Evolutionary conservation across 2,113 vertebrate genomes (phyloP), one percentile per base, ranked within the genome.

Genomic region (Vombatus ursinus): DNA sequence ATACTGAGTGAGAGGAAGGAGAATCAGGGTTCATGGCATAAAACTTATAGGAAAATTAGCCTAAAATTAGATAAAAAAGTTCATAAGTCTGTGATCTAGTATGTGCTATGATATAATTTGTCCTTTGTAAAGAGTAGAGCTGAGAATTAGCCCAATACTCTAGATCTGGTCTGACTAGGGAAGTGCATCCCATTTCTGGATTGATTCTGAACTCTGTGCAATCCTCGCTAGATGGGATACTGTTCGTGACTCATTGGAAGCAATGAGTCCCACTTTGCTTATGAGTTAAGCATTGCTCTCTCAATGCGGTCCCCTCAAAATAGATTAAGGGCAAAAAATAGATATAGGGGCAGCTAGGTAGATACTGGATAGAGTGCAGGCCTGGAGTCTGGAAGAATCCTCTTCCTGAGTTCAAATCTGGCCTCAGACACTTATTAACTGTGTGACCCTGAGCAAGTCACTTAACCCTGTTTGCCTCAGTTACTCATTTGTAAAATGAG

Each of bases 1-100:
- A 44, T 84, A n/a, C n/a, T 77, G 54, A 68, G 7, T n/a, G 48
- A 92, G 48, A 31, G 31, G 51, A 50, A 50, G 95, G 26, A 26
- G 3, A 3, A 24, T 0, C 10, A 47, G 3, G 25, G 44, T 31
- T 26, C 19, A 28, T 4, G 51, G 16, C 0, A 0, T 26, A 24
- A 8, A 19, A 25, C 3, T 5, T 5, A 8, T 0, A 25, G 54
- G 57, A 54, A 22, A 84, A 84, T 23, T 84, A n/a, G 68, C 19
- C 50, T 0, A n/a, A n/a, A n/a, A n/a, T n/a, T n/a, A 19, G 16
- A 84, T 68, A 3, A 44, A 84, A 44, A 44, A 77, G 37, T 23
- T 84, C n/a, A 2, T 2, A 84, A 84, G 37, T 84, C n/a, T 84
- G 16, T 84, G 16, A 84, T n/a, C 68, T 44, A 44, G n/a, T 23